phyloP scores from a whole-genome alignment of 2,888 invertebrate genomes.

The Aphodius granarius region DNA sequence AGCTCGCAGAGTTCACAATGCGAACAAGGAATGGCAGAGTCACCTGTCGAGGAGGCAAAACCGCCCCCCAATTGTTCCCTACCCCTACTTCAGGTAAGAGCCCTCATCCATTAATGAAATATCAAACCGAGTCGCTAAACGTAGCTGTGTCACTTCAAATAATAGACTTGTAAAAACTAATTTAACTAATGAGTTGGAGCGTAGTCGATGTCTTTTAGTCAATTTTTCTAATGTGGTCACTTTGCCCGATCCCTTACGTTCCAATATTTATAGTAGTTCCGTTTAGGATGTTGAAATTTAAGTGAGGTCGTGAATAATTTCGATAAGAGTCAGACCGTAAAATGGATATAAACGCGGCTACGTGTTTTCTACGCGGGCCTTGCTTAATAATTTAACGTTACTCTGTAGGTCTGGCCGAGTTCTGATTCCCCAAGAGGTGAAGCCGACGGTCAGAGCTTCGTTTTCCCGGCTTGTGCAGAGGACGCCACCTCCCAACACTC shows the following conservation, averaged over 20 bases:
- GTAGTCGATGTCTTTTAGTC: no score
- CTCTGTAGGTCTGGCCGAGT: conserved; percentile 68
- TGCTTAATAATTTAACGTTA: background rate
- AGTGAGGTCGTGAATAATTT: background rate
- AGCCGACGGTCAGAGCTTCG: conserved; percentile 68
- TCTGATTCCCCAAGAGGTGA: conserved; percentile 70
- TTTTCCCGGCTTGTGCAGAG: conserved; percentile 60
- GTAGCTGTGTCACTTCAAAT: background rate
- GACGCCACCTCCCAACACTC: conserved; percentile 48
- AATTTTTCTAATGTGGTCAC: no score
- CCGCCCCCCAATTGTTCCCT: conserved; percentile 58
- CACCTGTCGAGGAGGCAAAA: conserved; percentile 44
- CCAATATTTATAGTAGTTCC: background rate
- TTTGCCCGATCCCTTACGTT: background rate
- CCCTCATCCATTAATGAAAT: background rate
- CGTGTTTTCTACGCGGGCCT: background rate
- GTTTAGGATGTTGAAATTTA: background rate
- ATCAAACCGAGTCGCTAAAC: background rate
- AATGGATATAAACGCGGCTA: background rate
- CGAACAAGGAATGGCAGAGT: conserved; percentile 44
- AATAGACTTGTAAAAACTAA: background rate
- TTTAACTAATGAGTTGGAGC: background rate
- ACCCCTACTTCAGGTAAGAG: conserved; percentile 56
- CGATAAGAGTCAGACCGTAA: background rate
- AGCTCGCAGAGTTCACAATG: conserved; percentile 49